Base-by-base conservation (phyloP, 2,888 invertebrate species). In the Eudemis profundana region DNA sequence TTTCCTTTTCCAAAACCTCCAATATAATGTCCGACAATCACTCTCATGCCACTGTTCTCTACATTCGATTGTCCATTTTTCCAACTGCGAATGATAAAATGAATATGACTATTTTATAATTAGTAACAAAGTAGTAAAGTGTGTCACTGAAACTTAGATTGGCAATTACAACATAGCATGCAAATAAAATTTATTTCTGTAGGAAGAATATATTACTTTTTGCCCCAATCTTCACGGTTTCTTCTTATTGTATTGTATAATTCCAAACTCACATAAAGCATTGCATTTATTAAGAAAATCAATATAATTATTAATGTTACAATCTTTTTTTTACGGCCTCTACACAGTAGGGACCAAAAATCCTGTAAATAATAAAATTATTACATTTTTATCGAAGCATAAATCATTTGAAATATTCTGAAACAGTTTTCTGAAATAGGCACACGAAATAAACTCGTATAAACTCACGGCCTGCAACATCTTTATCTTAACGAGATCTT, bases 21-120 rank as follows among this genome's bases (percentile, higher is more conserved):
- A 75, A 97, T 94, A 85, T 97, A 98, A 86, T 97, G 97, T 1
- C 97, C 98, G 21, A 98, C 96, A 56, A 98, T 95, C 4, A 97
- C 96, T 80, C 95, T 95, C 84, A 97, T 95, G n/a, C 96, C 96
- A 79, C 93, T 93, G 61, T 93, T 93, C 83, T 96, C 95, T 21
- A 95, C 92, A 83, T 95, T 95, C 71, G 96, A 95, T 73, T 94
- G 93, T 79, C 95, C 95, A 77, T 94, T 93, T 69, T 89, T 85
- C 68, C 94, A 81, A 72, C 95, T 95, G 75, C 33, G n/a, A n/a
- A n/a, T 15, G 15, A 2, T 15, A 7, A 40, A 5, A 14, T 40
- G 14, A 15, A 40, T 40, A 62, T n/a, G n/a, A 67, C 49, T 19
- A 23, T 57, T 49, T 68, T 21, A 3, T 56, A 38, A 14, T 50